These are phyloP conservation scores for Eupithecia dodoneata DNA, from an alignment of 2,888 invertebrate species.

Conservation along the genomic window DNA sequence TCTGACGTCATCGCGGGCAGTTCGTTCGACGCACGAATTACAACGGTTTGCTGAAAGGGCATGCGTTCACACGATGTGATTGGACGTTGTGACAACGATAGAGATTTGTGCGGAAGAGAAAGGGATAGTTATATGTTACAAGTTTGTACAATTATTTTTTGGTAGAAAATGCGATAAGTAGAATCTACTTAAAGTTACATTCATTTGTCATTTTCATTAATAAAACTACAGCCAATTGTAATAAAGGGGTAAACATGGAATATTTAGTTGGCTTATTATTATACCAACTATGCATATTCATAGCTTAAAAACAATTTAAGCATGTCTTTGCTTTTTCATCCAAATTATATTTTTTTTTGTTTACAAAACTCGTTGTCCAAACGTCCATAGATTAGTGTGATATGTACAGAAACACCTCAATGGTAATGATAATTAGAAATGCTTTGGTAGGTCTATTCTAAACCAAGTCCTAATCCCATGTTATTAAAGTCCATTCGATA, in stretches of 20 bases:
- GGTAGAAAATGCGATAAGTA: neutral
- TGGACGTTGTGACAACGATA: slow-evolving; percentile 65
- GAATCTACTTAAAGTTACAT: neutral
- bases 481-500: slow-evolving; percentile 63
- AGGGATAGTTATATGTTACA: slow-evolving; percentile 1
- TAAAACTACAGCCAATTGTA: neutral
- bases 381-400: slow-evolving; percentile 68
- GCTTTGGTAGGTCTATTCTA: slow-evolving; percentile 52
- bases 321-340: neutral
- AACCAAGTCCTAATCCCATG: slow-evolving; percentile 52
- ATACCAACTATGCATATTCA: neutral
- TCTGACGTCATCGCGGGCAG: slow-evolving; percentile 66
- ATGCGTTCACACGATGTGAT: slow-evolving; percentile 81
- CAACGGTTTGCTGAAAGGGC: slow-evolving; percentile 83
- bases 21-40: slow-evolving; percentile 79
- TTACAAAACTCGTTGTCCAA: slow-evolving; percentile 60
- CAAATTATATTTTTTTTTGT: neutral
- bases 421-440: slow-evolving; percentile 55
- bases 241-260: neutral
- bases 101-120: slow-evolving; percentile 17
- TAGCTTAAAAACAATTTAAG: neutral
- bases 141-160: neutral
- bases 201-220: neutral
- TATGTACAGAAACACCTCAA: slow-evolving; percentile 62
- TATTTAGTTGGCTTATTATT: neutral